Evolutionary conservation across 2,797 vertebrate genomes (phyloP).

Genomic region (Astyanax mexicanus): DNA sequence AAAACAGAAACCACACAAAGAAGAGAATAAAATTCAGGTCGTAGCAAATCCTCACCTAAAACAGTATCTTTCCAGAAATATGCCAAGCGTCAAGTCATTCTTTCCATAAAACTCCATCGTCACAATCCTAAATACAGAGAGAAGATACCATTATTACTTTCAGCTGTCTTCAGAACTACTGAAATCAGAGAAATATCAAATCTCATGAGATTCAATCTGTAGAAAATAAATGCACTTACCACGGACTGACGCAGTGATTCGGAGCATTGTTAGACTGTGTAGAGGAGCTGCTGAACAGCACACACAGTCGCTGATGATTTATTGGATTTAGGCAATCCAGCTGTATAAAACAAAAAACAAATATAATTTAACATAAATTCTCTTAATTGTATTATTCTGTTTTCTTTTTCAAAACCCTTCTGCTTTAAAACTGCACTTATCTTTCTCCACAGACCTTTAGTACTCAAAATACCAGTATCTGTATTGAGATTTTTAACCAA

Average conservation of each 20-base stretch:
- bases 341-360: slow-evolving; percentile 71
- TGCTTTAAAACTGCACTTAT: no score
- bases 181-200: no score
- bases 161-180: no score
- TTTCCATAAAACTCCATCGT: slow-evolving; percentile 99
- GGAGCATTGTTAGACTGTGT: slow-evolving; percentile 95
- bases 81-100: slow-evolving; percentile 95
- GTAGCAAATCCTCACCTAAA: slow-evolving; percentile 82
- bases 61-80: slow-evolving; percentile 97
- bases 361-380: neutral
- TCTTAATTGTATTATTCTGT: no score
- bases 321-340: slow-evolving; percentile 92
- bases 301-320: slow-evolving; percentile 96
- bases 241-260: slow-evolving; percentile 96
- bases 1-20: neutral
- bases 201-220: no score
- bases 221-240: slow-evolving; percentile 76
- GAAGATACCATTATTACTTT: neutral
- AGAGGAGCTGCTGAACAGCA: slow-evolving; percentile 97
- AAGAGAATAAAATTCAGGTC: no score
- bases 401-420: no score
- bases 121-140: slow-evolving; percentile 86
- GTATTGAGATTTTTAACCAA: no score
- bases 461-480: no score
- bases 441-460: no score